Conservation (phyloP, 2,888 invertebrate species). For the Molorchus minor region DNA sequence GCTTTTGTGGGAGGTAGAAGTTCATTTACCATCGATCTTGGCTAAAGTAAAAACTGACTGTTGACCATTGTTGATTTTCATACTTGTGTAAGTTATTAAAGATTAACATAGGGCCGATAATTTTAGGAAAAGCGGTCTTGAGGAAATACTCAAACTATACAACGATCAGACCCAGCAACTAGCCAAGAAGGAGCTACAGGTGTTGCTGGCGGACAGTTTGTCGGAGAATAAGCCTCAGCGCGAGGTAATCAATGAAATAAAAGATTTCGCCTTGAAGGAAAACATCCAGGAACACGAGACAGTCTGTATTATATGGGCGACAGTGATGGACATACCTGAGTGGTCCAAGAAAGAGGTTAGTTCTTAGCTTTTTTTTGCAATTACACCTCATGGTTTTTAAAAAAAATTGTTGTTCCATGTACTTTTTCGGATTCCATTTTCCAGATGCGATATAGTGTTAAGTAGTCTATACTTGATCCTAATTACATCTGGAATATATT, state of each 20-base stretch:
- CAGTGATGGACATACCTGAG: conserved; percentile 94
- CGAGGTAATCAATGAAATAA: conserved; percentile 85
- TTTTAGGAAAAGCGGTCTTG: conserved; percentile 62
- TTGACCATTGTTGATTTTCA: no score
- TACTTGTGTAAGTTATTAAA: no score
- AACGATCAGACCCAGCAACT: conserved; percentile 86
- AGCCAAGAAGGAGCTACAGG: conserved; percentile 81
- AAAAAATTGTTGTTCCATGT: not conserved
- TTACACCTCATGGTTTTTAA: not conserved
- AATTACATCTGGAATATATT: conserved; percentile 40
- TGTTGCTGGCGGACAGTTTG: conserved; percentile 82
- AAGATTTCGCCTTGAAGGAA: conserved; percentile 85
- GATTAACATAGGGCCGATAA: no score
- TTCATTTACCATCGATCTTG: no score
- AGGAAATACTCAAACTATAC: conserved; percentile 73
- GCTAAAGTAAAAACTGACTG: no score
- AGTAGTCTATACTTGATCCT: conserved; percentile 11
- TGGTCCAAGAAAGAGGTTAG: conserved; percentile 94
- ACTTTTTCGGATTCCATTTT: conserved; percentile 10
- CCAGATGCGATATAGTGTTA: conserved; percentile 15
- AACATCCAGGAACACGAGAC: conserved; percentile 90
- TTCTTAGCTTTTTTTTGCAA: not conserved
- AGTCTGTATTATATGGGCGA: conserved; percentile 78
- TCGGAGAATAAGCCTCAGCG: conserved; percentile 86
- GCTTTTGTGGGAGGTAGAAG: no score